These are phyloP conservation scores for Amiota communis DNA, from an alignment of 2,888 invertebrate species.

Conservation along the genomic window DNA sequence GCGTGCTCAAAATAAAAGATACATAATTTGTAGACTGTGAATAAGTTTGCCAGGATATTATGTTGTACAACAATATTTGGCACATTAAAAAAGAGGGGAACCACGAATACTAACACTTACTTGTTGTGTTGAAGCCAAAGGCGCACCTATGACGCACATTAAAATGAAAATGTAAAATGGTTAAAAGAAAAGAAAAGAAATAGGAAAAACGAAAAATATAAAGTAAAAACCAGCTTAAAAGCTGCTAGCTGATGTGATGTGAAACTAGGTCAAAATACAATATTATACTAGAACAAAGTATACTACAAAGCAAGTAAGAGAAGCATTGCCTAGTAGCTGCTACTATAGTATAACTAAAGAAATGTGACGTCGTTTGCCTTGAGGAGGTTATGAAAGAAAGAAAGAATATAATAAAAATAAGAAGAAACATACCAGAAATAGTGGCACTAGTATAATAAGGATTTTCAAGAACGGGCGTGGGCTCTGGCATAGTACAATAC, in stretches of 20 bases:
- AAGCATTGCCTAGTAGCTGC: background rate
- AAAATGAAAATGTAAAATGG: too few species aligned
- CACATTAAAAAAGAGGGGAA: background rate
- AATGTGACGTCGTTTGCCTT: too few species aligned
- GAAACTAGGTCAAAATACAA: conserved; percentile 15
- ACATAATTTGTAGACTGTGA: background rate
- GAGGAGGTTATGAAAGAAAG: too few species aligned
- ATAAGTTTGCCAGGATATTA: background rate
- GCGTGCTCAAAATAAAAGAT: background rate
- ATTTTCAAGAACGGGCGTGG: too few species aligned
- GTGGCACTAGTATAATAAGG: too few species aligned
- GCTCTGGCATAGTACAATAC: too few species aligned
- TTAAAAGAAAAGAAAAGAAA: conserved; percentile 6
- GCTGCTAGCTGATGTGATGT: background rate
- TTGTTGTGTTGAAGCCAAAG: background rate
- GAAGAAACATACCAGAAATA: too few species aligned
- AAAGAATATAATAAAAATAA: too few species aligned
- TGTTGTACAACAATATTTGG: background rate
- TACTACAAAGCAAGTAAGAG: conserved; percentile 1
- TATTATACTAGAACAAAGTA: conserved; percentile 6
- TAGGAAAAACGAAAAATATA: background rate
- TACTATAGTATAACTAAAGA: background rate
- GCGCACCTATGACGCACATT: conserved; percentile 11
- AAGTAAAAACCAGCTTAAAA: background rate
- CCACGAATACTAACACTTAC: background rate